phyloP scores from a whole-genome alignment of 2,888 invertebrate genomes.

The Halocaridina rubra region DNA sequence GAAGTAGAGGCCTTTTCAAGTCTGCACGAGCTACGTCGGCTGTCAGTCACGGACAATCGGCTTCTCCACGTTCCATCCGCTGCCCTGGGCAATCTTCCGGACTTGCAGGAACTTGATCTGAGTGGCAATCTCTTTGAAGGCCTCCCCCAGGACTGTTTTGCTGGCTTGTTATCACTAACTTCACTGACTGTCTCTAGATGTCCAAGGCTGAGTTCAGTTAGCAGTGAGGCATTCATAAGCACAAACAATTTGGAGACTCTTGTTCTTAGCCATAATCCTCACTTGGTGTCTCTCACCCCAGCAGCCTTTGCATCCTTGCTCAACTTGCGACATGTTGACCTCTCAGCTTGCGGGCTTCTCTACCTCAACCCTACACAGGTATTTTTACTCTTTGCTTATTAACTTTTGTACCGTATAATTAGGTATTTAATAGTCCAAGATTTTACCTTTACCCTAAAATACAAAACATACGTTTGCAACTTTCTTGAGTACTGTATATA shows the following conservation, averaged over 20 bases:
- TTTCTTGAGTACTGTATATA: no score
- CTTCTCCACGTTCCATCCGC: constrained; percentile 39
- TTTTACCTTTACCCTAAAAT: no score
- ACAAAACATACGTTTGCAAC: no score
- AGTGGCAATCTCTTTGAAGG: constrained; percentile 60
- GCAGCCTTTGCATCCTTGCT: constrained; percentile 52
- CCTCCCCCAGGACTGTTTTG: constrained; percentile 48
- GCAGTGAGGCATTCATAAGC: constrained; percentile 56
- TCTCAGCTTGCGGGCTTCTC: constrained; percentile 58
- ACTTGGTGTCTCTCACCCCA: constrained; percentile 43
- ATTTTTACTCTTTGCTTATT: no score
- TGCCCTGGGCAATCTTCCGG: constrained; percentile 25
- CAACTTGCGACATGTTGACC: constrained; percentile 49
- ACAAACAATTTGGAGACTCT: constrained; percentile 24
- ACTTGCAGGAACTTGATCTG: constrained; percentile 40
- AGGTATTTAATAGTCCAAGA: no score
- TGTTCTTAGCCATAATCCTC: constrained; percentile 52
- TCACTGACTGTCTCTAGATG: constrained; percentile 49
- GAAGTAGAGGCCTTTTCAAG: constrained; percentile 38
- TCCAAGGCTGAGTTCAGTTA: constrained; percentile 51
- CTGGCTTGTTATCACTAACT: constrained; percentile 26
- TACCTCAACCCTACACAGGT: constrained; percentile 61
- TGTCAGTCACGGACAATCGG: constrained; percentile 54
- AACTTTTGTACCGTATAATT: no score
- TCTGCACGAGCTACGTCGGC: constrained; percentile 34